Evolutionary conservation across 2,888 invertebrate species (phyloP).

Genomic region (Brachynemurus nebulosus): DNA sequence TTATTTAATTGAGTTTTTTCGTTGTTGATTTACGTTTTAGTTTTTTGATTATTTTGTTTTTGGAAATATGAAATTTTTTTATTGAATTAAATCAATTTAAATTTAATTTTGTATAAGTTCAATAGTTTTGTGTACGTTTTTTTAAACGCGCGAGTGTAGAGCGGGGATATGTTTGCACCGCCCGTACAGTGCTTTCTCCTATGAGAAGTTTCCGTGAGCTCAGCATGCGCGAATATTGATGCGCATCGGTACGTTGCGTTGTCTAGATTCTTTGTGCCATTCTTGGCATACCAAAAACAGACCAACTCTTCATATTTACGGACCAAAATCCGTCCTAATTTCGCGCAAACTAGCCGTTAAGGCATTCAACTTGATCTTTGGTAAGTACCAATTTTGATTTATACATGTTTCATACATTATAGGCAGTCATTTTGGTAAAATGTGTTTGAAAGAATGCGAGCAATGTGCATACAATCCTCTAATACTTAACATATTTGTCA

Average conservation of each 20-base stretch:
- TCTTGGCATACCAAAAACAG: conserved; percentile 85
- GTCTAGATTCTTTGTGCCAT: conserved; percentile 96
- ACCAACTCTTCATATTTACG: conserved; percentile 58
- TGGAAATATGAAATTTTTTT: neutral
- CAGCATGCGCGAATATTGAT: conserved; percentile 67
- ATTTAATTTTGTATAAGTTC: neutral
- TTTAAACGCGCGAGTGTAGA: too few relatives aligned
- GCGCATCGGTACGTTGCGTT: conserved; percentile 79
- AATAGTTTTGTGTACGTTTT: conserved; percentile 1
- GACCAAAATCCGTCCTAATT: conserved; percentile 54
- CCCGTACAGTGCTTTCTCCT: conserved; percentile 34
- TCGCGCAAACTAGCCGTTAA: conserved; percentile 43
- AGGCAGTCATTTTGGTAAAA: conserved; percentile 43
- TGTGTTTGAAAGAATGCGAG: conserved; percentile 55
- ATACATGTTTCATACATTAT: conserved; percentile 47
- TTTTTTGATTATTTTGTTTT: too few relatives aligned
- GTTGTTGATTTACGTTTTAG: too few relatives aligned
- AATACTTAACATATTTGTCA: conserved; percentile 68
- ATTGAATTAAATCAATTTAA: neutral
- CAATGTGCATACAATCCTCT: conserved; percentile 62
- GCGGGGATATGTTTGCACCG: too few relatives aligned
- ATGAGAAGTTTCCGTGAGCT: conserved; percentile 40
- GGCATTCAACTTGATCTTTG: conserved; percentile 51
- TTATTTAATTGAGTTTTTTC: too few relatives aligned
- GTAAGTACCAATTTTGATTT: conserved; percentile 51